Evolutionary conservation across 2,797 vertebrate species (phyloP).

Genomic region (Hippoglossus hippoglossus): DNA sequence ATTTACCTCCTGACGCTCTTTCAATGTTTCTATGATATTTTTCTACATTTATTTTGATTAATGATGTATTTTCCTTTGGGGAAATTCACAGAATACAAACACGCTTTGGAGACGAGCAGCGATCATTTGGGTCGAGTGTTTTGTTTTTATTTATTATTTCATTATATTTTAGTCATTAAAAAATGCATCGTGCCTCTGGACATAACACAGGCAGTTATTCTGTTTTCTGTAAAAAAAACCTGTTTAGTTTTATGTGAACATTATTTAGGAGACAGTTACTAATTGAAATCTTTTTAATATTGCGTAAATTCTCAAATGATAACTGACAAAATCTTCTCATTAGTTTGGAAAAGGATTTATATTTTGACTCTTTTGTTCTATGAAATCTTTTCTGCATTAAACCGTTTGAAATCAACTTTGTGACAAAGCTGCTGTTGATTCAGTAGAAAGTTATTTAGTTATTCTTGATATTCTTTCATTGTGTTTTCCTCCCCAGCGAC

Average conservation of each 20-base stretch:
- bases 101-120: background rate
- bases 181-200: no score
- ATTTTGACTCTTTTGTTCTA: background rate
- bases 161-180: background rate
- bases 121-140: background rate
- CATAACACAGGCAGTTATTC: no score
- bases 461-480: slow-evolving; percentile 11
- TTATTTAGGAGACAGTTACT: no score
- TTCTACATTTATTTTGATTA: background rate
- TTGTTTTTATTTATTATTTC: background rate
- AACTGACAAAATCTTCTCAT: no score
- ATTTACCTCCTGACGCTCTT: background rate
- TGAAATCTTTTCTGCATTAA: background rate
- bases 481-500: slow-evolving; percentile 81
- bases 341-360: background rate
- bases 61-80: background rate
- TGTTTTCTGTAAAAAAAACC: no score
- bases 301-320: no score
- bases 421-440: background rate
- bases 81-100: background rate
- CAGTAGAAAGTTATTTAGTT: background rate
- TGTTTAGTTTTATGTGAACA: no score
- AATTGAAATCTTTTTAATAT: no score
- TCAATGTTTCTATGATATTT: background rate
- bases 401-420: background rate